Evolutionary conservation across 1,140 invertebrate species (phyloP).

Genomic region (Conopomorpha cramerella): DNA sequence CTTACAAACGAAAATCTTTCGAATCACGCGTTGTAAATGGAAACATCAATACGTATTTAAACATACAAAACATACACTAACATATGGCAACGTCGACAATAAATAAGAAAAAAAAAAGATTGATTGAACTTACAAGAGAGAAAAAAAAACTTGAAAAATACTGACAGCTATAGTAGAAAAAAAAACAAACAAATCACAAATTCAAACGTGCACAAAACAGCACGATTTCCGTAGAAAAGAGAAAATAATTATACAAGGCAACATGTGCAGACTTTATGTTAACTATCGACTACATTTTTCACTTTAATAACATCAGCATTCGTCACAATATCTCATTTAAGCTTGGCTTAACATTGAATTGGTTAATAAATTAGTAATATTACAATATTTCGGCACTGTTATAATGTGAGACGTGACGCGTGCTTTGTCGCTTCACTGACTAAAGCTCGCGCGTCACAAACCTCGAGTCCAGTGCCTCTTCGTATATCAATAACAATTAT

Average conservation of each 20-base stretch:
- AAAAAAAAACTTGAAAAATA: slow-evolving; percentile 18
- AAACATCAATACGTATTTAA: slow-evolving; percentile 50
- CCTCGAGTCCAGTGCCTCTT: too few relatives aligned
- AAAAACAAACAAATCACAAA: slow-evolving; percentile 40
- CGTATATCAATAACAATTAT: too few relatives aligned
- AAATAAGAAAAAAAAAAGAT: slow-evolving; percentile 42
- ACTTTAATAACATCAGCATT: slow-evolving; percentile 49
- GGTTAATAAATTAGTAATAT: slow-evolving; percentile 47
- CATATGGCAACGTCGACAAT: slow-evolving; percentile 59
- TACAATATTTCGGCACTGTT: slow-evolving; percentile 27
- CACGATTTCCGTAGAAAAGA: slow-evolving; percentile 24
- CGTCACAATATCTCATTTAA: slow-evolving; percentile 34
- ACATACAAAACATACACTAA: slow-evolving; percentile 49
- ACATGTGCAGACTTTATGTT: slow-evolving; percentile 59
- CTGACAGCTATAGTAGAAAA: too few relatives aligned
- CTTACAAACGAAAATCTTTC: slow-evolving; percentile 36
- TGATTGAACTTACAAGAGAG: slow-evolving; percentile 2
- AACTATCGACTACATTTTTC: slow-evolving; percentile 43
- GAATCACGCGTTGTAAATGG: slow-evolving; percentile 40
- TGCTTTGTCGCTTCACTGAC: too few relatives aligned
- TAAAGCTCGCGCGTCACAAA: too few relatives aligned
- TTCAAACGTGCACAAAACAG: slow-evolving; percentile 23
- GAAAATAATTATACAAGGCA: slow-evolving; percentile 53
- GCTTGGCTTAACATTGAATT: slow-evolving; percentile 49
- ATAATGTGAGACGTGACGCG: too few relatives aligned